Percentiles rank a stretch among this genome's conserved stretches.
These are phyloP conservation scores for Melipona bicolor DNA, from an alignment of 2,888 invertebrate genomes.

Conservation along the genomic window DNA sequence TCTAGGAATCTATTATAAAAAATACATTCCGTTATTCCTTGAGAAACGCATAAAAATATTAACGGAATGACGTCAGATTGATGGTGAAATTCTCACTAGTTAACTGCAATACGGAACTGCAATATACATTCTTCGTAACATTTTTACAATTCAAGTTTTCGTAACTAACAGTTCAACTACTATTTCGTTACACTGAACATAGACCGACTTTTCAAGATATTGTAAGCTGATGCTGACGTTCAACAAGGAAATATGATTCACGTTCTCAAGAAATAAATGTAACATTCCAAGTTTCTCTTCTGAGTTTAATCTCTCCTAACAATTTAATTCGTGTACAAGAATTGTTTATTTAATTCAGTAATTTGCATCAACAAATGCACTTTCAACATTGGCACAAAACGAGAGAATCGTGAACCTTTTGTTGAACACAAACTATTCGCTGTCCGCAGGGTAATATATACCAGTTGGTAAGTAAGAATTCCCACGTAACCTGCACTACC, in stretches of 20 bases:
- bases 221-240: not conserved
- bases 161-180: not conserved
- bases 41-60: not conserved
- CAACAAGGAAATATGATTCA: not conserved
- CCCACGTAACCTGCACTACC: not conserved
- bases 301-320: not conserved
- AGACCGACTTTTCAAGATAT: not conserved
- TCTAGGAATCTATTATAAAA: not conserved
- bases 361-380: not conserved
- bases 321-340: not conserved
- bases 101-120: constrained; percentile 9
- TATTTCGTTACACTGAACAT: not conserved
- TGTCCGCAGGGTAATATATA: not conserved
- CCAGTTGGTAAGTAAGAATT: constrained; percentile 14
- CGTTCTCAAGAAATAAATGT: not conserved
- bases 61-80: constrained; percentile 29
- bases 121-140: not conserved
- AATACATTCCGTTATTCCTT: not conserved
- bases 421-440: not conserved
- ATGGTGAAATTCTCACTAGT: constrained; percentile 23
- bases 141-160: constrained; percentile 1
- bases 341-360: not conserved
- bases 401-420: not conserved
- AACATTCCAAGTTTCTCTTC: not conserved
- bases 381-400: not conserved